Evolutionary conservation across 2,113 vertebrate species (phyloP).

Genomic region (Tringa solitaria): DNA sequence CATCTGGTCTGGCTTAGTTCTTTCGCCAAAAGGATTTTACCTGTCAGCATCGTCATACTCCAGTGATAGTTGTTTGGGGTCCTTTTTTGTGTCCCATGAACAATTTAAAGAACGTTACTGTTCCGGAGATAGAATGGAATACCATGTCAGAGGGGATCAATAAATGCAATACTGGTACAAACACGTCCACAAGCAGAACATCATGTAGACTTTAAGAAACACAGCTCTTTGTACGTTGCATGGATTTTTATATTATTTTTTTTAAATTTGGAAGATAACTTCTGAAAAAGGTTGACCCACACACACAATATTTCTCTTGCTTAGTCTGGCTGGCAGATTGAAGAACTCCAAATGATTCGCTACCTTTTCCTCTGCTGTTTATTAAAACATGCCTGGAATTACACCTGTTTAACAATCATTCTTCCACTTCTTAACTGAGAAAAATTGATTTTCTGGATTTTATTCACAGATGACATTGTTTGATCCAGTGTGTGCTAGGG

Average conservation of each 20-base stretch:
- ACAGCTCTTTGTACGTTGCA: background rate
- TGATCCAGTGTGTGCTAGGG: accelerated
- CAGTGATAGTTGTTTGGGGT: background rate
- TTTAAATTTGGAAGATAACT: background rate
- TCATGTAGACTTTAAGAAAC: background rate
- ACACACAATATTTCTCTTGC: background rate
- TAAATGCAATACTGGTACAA: background rate
- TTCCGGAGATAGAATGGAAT: background rate
- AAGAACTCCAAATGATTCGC: background rate
- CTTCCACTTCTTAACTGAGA: background rate
- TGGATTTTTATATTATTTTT: background rate
- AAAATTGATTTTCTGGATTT: background rate
- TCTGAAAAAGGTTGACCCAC: background rate
- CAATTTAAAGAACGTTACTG: background rate
- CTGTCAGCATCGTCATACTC: background rate
- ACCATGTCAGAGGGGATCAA: background rate
- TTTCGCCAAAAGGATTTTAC: background rate
- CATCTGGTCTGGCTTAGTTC: background rate
- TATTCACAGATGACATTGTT: background rate
- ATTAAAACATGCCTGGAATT: background rate
- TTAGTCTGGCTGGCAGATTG: background rate
- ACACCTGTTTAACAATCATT: background rate
- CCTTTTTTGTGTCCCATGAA: background rate
- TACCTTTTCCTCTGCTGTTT: background rate
- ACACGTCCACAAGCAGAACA: background rate